Base-by-base conservation (phyloP, 2,797 vertebrate genomes). In the Borostomias antarcticus region DNA sequence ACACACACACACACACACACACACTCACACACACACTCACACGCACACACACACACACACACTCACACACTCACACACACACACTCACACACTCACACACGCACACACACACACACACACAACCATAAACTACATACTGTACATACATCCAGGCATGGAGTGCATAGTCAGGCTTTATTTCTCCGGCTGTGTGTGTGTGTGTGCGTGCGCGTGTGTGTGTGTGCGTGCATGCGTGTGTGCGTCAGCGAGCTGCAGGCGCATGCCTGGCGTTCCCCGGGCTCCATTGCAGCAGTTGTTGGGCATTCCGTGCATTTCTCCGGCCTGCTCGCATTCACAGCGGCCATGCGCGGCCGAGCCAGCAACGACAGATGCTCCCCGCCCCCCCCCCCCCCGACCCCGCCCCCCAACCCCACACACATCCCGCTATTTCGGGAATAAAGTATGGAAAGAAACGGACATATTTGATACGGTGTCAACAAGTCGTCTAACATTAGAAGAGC, bases 201-300 rank as follows among this genome's bases (percentile, higher is more conserved):
- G 43, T 48, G 29, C 35, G 53, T 19, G 2, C 23, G 25, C 25
- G 64, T 21, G 21, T 5, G 17, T 32, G 19, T 54, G 37, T 45
- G 28, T 4, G 10, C 33, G 40, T 29, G 68, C 58, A 60, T 58
- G 53, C 75, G 58, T 40, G 61, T 37, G 40, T 33, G 77, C 71
- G 75, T 1, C 48, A 23, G 19, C 21, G 40, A n/a, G 40, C 40
- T 43, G 40, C 15, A 45, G 89, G 82, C 84, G 66, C 92, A 93
- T 97, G 86, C 90, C 93, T 91, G 74, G 89, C 92, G 96, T 98
- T 94, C 93, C 91, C 93, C 76, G 72, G 91, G 91, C 90, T 95
- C 92, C 91, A 90, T 82, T 83, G 70, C 78, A 88, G 94, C 95
- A 96, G 95, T 95, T 97, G 95, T 93, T 95, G 89, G 91, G 87